A percentile compares a stretch with the other conserved stretches of the same genome.
Evolutionary conservation across 2,888 invertebrate genomes (phyloP).

Genomic region (Aricia artaxerxes): DNA sequence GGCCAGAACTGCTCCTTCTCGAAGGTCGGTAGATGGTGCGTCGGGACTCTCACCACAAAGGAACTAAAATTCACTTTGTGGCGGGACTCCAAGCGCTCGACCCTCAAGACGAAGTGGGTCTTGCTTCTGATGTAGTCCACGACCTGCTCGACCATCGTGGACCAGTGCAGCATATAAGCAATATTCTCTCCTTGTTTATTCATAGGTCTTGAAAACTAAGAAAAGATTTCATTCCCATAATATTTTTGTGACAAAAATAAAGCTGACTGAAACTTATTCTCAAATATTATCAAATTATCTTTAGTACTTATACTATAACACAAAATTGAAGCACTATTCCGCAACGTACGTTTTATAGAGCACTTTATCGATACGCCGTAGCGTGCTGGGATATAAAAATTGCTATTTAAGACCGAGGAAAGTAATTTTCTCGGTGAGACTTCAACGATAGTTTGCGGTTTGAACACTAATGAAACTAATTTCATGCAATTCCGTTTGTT

Average conservation of each 20-base stretch:
- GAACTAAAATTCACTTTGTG: too few relatives aligned
- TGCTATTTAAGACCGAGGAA: constrained; percentile 46
- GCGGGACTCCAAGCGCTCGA: too few relatives aligned
- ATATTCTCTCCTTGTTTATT: not conserved
- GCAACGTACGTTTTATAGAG: constrained; percentile 8
- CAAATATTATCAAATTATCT: constrained; percentile 12
- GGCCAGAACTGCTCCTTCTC: too few relatives aligned
- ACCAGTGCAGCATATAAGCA: not conserved
- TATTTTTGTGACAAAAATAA: not conserved
- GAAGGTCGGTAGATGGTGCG: too few relatives aligned
- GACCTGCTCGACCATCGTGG: too few relatives aligned
- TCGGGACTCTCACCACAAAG: too few relatives aligned
- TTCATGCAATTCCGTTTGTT: constrained; percentile 55
- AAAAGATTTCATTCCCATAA: not conserved
- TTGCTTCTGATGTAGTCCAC: too few relatives aligned
- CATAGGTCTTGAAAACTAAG: not conserved
- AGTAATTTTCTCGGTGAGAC: constrained; percentile 49
- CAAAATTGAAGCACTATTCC: constrained; percentile 9
- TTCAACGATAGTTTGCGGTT: constrained; percentile 47
- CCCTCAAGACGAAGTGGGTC: too few relatives aligned
- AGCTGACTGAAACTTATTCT: not conserved
- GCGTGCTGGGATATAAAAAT: constrained; percentile 45
- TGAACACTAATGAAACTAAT: constrained; percentile 57
- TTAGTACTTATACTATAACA: constrained; percentile 11
- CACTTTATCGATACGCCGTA: constrained; percentile 31